A percentile compares a stretch with the other conserved stretches of the same genome.
These are phyloP conservation scores for Nysson spinosus DNA, from an alignment of 2,888 invertebrate species.

Conservation along the genomic window DNA sequence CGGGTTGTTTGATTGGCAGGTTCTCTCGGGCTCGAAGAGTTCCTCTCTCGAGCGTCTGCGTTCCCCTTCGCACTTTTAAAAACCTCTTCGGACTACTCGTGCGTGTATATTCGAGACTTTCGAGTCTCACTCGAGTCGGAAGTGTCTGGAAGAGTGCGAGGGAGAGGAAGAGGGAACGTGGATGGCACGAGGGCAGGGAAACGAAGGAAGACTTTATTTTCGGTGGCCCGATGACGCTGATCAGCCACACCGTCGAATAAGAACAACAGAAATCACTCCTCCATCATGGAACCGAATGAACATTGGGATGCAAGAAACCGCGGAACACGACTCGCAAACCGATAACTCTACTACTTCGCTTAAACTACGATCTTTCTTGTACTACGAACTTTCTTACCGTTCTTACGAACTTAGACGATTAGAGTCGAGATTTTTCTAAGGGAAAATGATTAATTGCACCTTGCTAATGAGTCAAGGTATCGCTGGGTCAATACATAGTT, in stretches of 20 bases:
- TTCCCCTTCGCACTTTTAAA: constrained; percentile 32
- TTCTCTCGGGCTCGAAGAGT: constrained; percentile 53
- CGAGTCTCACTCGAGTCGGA: constrained; percentile 55
- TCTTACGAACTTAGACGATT: no score
- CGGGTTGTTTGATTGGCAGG: constrained; percentile 64
- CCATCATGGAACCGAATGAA: constrained; percentile 12
- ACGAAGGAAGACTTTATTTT: constrained; percentile 61
- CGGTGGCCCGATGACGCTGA: constrained; percentile 51
- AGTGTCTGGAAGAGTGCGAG: constrained; percentile 42
- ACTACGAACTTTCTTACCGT: no score
- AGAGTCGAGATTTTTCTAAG: no score
- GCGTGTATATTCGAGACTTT: no score
- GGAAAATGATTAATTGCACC: no score
- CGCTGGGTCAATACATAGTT: no score
- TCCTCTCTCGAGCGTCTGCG: constrained; percentile 29
- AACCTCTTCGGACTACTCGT: constrained; percentile 42
- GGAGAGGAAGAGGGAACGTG: constrained; percentile 9
- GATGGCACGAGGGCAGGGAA: constrained; percentile 39
- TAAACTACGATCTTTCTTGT: no score
- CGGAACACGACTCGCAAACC: no score
- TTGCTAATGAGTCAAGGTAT: no score
- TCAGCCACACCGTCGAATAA: constrained; percentile 32
- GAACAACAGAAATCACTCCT: constrained; percentile 36
- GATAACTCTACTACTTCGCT: no score
- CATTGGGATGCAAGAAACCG: constrained; percentile 2